phyloP scores from a whole-genome alignment of 2,888 invertebrate species.

The Hoplodrina ambigua region DNA sequence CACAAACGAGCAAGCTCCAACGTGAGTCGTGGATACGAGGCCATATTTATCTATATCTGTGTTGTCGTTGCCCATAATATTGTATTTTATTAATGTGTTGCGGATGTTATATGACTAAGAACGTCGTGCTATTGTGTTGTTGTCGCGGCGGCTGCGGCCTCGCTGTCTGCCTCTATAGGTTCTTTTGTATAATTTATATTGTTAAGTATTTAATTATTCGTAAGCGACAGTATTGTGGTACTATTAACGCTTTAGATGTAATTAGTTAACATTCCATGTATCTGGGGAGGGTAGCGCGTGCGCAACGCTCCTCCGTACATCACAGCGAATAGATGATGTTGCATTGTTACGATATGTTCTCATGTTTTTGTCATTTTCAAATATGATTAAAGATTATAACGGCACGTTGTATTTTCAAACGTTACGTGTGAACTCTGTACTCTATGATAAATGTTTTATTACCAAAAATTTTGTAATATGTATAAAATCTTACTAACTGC shows the following conservation, averaged over 20 bases:
- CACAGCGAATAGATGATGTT: conserved; percentile 71
- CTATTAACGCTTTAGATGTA: conserved; percentile 82
- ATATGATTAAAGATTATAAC: conserved; percentile 54
- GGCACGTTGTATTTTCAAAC: conserved; percentile 64
- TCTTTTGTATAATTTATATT: conserved; percentile 76
- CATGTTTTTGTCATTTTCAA: conserved; percentile 63
- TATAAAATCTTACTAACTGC: conserved; percentile 82
- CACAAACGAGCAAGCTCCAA: conserved; percentile 33
- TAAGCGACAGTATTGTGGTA: conserved; percentile 84
- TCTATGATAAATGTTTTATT: conserved; percentile 71
- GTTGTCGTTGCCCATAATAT: conserved; percentile 73
- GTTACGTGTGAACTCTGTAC: conserved; percentile 70
- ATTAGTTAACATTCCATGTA: conserved; percentile 87
- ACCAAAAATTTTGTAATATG: conserved; percentile 76
- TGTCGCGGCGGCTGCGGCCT: conserved; percentile 50
- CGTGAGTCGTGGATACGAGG: conserved; percentile 16
- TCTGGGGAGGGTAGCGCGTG: conserved; percentile 52
- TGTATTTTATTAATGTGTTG: conserved; percentile 77
- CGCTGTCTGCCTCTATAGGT: conserved; percentile 69
- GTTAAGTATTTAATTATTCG: conserved; percentile 82
- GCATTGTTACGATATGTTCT: conserved; percentile 65
- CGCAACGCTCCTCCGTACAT: conserved; percentile 62
- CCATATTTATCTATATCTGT: conserved; percentile 53
- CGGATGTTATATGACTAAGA: conserved; percentile 58
- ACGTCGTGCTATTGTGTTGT: conserved; percentile 52